phyloP scores from a whole-genome alignment of 2,888 invertebrate species.

The Strigamia crassipes region DNA sequence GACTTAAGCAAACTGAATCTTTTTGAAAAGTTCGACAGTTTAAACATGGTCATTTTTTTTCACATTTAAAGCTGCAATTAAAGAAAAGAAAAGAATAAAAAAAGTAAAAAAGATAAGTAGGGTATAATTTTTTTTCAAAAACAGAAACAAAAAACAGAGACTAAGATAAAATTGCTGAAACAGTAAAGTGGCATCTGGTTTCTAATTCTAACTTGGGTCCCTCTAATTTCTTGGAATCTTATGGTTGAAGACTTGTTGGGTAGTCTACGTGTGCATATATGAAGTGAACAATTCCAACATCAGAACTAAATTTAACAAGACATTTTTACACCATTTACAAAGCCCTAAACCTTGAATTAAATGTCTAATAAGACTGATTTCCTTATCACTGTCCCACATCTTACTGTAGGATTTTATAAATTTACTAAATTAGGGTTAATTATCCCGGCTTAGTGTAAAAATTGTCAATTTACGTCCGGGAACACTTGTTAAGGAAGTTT shows the following conservation, averaged over 20 bases:
- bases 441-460: not conserved
- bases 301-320: not conserved
- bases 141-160: not conserved
- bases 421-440: slow-evolving; percentile 29
- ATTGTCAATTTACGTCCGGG: not conserved
- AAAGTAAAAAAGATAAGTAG: not conserved
- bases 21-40: not conserved
- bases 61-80: not conserved
- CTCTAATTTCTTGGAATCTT: not conserved
- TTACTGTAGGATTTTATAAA: not conserved
- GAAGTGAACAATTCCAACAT: too few relatives aligned
- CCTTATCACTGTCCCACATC: slow-evolving; percentile 2
- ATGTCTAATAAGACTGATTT: not conserved
- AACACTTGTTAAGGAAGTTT: not conserved
- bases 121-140: not conserved
- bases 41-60: not conserved
- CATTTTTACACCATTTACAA: not conserved
- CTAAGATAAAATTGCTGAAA: not conserved
- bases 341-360: not conserved
- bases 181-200: not conserved
- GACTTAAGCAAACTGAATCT: not conserved
- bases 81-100: not conserved
- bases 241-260: not conserved
- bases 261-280: not conserved
- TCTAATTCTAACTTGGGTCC: not conserved